A percentile compares a stretch with the other conserved stretches of the same genome.
Conservation (phyloP, 2,888 invertebrate species). For the Sipha maydis region DNA sequence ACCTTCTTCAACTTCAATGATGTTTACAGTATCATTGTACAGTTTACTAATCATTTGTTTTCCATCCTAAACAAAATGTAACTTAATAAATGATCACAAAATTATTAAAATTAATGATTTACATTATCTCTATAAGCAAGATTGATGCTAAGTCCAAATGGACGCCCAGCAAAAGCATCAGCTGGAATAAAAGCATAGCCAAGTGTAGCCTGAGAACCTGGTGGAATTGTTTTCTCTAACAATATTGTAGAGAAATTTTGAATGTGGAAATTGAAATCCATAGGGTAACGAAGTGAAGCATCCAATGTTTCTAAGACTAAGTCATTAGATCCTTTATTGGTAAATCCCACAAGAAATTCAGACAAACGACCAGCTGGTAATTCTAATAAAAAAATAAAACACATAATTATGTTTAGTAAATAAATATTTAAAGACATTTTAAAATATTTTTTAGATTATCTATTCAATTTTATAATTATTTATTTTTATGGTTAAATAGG, state of each 20-base stretch:
- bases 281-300: constrained; percentile 97
- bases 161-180: constrained; percentile 95
- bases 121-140: constrained; percentile 88
- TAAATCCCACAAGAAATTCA: constrained; percentile 95
- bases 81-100: background rate
- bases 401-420: background rate
- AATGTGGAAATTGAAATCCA: constrained; percentile 98
- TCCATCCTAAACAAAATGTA: constrained; percentile 71
- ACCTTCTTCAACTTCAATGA: constrained; percentile 95
- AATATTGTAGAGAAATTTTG: constrained; percentile 96
- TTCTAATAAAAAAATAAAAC: constrained; percentile 71
- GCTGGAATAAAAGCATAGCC: constrained; percentile 94
- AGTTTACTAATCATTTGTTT: constrained; percentile 84
- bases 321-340: constrained; percentile 91
- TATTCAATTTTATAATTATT: too few species aligned
- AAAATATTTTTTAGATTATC: background rate
- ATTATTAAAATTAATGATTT: constrained; percentile 64
- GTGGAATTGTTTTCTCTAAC: constrained; percentile 88
- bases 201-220: constrained; percentile 92
- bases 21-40: constrained; percentile 96
- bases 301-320: constrained; percentile 93
- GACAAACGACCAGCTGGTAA: constrained; percentile 91
- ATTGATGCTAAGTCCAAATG: constrained; percentile 94
- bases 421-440: background rate
- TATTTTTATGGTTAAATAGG: too few species aligned